Conservation (phyloP, 2,888 invertebrate species). For the Pollenia labialis region DNA sequence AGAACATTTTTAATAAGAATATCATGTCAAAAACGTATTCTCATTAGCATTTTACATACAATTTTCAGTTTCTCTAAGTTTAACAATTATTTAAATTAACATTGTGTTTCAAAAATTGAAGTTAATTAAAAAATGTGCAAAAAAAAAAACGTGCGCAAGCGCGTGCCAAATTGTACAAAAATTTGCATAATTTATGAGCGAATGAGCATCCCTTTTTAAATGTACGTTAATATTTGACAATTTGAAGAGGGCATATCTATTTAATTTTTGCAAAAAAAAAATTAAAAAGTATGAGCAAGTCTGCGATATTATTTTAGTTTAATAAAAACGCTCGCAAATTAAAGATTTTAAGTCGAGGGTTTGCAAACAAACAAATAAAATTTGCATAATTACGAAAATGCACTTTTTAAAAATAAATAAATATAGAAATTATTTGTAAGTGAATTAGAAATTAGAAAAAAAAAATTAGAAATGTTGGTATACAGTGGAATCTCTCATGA, state of each 20-base stretch:
- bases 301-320: not conserved
- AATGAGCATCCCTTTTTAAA: slow-evolving; percentile 43
- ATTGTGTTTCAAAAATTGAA: slow-evolving; percentile 12
- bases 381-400: slow-evolving; percentile 16
- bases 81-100: slow-evolving; percentile 6
- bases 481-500: too few relatives aligned
- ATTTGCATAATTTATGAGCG: slow-evolving; percentile 60
- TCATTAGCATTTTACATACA: slow-evolving; percentile 25
- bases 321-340: not conserved
- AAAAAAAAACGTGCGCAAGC: slow-evolving; percentile 37
- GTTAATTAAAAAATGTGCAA: slow-evolving; percentile 23
- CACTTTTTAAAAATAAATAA: not conserved
- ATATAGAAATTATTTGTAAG: too few relatives aligned
- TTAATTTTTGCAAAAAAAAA: not conserved
- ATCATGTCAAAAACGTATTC: slow-evolving; percentile 18
- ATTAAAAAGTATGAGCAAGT: not conserved
- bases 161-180: slow-evolving; percentile 57
- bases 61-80: slow-evolving; percentile 27
- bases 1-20: not conserved
- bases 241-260: slow-evolving; percentile 43
- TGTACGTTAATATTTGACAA: slow-evolving; percentile 18
- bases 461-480: too few relatives aligned
- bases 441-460: too few relatives aligned
- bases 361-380: slow-evolving; percentile 32
- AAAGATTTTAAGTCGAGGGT: not conserved